These are phyloP conservation scores for Pongo pygmaeus DNA, from an alignment of 2,113 vertebrate genomes.

Conservation along the genomic window DNA sequence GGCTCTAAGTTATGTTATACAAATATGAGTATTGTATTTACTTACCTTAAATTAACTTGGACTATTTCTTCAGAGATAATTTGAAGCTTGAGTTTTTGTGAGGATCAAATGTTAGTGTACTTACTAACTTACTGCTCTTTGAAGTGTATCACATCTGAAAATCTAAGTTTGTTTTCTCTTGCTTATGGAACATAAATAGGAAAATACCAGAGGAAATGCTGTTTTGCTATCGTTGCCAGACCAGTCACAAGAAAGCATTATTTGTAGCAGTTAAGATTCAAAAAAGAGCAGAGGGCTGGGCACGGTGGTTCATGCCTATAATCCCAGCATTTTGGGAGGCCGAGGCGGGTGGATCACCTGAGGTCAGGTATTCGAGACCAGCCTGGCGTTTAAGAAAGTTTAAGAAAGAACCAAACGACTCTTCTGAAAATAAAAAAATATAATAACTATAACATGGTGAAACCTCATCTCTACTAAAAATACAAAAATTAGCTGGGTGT, in stretches of 20 bases:
- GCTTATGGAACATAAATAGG: not conserved
- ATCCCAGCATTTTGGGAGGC: too few relatives aligned
- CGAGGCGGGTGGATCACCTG: too few relatives aligned
- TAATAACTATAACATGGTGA: too few relatives aligned
- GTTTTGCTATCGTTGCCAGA: not conserved
- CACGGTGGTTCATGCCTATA: too few relatives aligned
- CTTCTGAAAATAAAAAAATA: too few relatives aligned
- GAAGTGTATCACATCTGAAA: not conserved
- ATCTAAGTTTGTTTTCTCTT: not conserved
- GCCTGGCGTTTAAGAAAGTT: too few relatives aligned
- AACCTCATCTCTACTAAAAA: too few relatives aligned
- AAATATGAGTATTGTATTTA: not conserved
- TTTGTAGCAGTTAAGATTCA: not conserved
- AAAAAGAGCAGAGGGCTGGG: not conserved
- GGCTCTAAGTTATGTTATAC: not conserved
- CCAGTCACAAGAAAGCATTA: not conserved
- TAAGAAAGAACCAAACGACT: too few relatives aligned
- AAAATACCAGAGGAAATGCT: not conserved
- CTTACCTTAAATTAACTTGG: not conserved
- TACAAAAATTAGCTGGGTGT: too few relatives aligned
- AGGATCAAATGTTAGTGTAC: not conserved
- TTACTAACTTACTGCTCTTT: not conserved
- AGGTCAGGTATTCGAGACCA: too few relatives aligned
- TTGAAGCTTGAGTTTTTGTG: not conserved
- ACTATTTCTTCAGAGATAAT: slow-evolving; percentile 12